Conservation (phyloP, 2,113 vertebrate species). For the Saguinus midas region DNA sequence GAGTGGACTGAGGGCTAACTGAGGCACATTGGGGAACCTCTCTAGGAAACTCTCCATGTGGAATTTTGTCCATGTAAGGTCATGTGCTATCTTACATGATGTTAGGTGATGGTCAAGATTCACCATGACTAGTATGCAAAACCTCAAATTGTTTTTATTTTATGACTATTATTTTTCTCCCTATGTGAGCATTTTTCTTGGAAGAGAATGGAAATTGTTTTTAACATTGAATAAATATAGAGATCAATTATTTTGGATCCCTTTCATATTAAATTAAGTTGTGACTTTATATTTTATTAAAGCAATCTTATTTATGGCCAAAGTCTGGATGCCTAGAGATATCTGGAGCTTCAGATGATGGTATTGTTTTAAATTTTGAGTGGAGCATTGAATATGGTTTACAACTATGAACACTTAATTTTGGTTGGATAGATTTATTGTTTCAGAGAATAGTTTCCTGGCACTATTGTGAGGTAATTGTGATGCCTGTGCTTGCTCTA, state of each 20-base stretch:
- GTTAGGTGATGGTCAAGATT: not conserved
- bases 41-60: not conserved
- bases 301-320: conserved; percentile 35
- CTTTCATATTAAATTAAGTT: conserved; percentile 59
- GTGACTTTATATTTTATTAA: conserved; percentile 64
- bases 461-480: not conserved
- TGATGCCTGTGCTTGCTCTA: not conserved
- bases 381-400: conserved; percentile 36
- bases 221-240: conserved; percentile 36
- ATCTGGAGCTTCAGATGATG: conserved; percentile 48
- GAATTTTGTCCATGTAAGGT: not conserved
- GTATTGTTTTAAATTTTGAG: conserved; percentile 63
- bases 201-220: conserved; percentile 33
- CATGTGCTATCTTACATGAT: not conserved
- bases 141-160: conserved; percentile 53
- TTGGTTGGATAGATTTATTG: conserved; percentile 61
- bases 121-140: conserved; percentile 32
- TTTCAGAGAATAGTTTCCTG: conserved; percentile 43
- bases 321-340: not conserved
- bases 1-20: not conserved
- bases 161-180: not conserved
- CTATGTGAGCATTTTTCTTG: conserved; percentile 43
- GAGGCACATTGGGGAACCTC: not conserved
- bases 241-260: conserved; percentile 42
- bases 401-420: conserved; percentile 37